These are phyloP conservation scores for Mastomys natalensis DNA, from an alignment of 2,113 vertebrate genomes.

Conservation along the genomic window DNA sequence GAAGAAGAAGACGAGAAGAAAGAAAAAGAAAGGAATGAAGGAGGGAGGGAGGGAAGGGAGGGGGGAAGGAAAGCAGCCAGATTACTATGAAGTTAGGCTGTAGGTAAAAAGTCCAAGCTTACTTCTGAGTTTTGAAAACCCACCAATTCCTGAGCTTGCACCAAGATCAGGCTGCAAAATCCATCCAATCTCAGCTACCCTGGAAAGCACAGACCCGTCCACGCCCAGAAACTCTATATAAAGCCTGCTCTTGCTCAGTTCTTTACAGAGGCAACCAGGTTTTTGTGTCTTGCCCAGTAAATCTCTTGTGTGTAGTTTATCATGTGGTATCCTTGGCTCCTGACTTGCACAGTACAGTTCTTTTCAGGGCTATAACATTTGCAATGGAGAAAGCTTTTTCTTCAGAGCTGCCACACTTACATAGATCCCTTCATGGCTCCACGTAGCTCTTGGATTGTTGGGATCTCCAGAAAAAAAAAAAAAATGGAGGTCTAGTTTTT, in stretches of 20 bases:
- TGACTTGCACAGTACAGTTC: background rate
- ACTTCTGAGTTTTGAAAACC: background rate
- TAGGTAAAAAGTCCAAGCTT: background rate
- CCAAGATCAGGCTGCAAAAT: background rate
- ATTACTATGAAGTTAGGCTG: background rate
- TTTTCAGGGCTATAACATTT: background rate
- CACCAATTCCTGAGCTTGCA: background rate
- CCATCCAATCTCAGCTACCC: background rate
- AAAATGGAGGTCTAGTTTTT: background rate
- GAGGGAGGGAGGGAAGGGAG: background rate
- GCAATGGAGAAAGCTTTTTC: background rate
- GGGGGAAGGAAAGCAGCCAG: background rate
- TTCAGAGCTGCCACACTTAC: background rate
- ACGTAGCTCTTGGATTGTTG: background rate
- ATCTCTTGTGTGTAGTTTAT: background rate
- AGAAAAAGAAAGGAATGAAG: background rate
- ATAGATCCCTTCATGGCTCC: background rate
- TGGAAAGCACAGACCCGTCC: background rate
- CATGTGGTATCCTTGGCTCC: background rate
- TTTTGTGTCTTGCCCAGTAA: background rate
- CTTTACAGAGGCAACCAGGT: background rate
- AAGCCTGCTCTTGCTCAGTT: background rate
- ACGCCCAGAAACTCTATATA: background rate
- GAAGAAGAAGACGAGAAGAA: no score
- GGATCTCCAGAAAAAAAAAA: background rate